Base-by-base conservation (phyloP, 2,797 vertebrate species). In the Labeo calbasu region DNA sequence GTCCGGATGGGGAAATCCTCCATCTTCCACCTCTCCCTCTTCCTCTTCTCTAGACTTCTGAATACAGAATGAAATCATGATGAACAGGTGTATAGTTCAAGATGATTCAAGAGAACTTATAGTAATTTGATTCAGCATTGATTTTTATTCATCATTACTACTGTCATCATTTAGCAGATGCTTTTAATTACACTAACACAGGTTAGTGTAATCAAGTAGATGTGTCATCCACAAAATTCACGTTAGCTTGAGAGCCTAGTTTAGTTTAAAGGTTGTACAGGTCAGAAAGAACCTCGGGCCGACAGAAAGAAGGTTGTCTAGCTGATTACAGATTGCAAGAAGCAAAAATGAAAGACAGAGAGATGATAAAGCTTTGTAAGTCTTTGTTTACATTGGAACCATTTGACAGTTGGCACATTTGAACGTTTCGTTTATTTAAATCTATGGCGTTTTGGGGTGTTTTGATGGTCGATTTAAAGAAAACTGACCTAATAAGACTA, bases 1-100 rank as follows among this genome's bases (percentile, higher is more conserved):
- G 92, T 73, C 0, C 86, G 91, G 51, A 97, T 66, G 7, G 92
- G 85, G 51, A 91, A 92, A 2, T 88, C 83, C 12, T 96, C 95
- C 96, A 97, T 97, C 63, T 79, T 86, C 59, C 70, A 57, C 77
- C 59, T 63, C 43, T 2, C 55, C 36, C 48, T 84, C 65, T 25
- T 40, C 61, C 76, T 77, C 83, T 88, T 21, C 36, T 70, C 66
- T 84, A 28, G 5, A 82, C n/a, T 48, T 2, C 63, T 50, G 40
- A 68, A 65, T 5, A 40, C 36, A 81, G 40, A 14, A 19, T 25
- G 1, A 46, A 69, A 23, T 0, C 23, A 0, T 10, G 32, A 0
- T 9, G 1, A 50, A 73, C 40, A 55, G 28, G 50, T 48, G 4
- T 46, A 32, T 17, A 17, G 4, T 50, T 2, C 40, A 77, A 25